Evolutionary conservation across 2,888 invertebrate species (phyloP), one percentile per base, ranked within the genome.

Genomic region (Eupithecia tripunctaria): DNA sequence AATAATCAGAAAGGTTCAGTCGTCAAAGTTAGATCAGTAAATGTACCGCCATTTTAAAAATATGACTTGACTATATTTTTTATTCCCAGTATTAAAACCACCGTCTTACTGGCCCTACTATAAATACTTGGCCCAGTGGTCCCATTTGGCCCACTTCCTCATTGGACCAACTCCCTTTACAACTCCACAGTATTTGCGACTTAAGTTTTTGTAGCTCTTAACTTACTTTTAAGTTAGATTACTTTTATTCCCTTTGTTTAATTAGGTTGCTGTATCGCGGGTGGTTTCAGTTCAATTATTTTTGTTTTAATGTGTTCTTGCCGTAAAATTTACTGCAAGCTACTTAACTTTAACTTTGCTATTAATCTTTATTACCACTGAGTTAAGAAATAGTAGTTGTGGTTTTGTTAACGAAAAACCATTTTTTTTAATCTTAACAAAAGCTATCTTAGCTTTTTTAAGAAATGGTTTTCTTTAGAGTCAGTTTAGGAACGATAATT

Each of bases 201-300:
- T 66, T 51, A 32, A 15, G n/a, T 65, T 65, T 60, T 32, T 59
- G 32, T 7, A 56, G 65, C 65, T 65, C 25, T 32, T 56, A 70
- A 70, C 56, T 32, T 32, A 62, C 56, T 59, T 59, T 67, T 56
- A 47, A 51, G 60, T 69, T 66, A 62, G 25, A 68, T 67, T 62
- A 56, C 43, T 64, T 69, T 71, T 47, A 67, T 27, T 36, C 27
- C 32, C 62, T 62, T 71, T 67, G 59, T 69, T 69, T 72, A 70
- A 75, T 70, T 67, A 43, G 63, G 38, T 56, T 41, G 10, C 25
- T 63, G 29, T 27, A 51, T 14, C 60, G 43, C 59, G n/a, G 32
- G 25, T 5, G 21, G 56, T 18, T 67, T 67, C 38, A 27, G n/a
- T 56, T 10, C 10, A 41, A 38, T 67, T 67, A 36, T 27, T 56